These are phyloP conservation scores for Drosophila sturtevanti DNA, from an alignment of 1,140 invertebrate genomes.

Conservation along the genomic window DNA sequence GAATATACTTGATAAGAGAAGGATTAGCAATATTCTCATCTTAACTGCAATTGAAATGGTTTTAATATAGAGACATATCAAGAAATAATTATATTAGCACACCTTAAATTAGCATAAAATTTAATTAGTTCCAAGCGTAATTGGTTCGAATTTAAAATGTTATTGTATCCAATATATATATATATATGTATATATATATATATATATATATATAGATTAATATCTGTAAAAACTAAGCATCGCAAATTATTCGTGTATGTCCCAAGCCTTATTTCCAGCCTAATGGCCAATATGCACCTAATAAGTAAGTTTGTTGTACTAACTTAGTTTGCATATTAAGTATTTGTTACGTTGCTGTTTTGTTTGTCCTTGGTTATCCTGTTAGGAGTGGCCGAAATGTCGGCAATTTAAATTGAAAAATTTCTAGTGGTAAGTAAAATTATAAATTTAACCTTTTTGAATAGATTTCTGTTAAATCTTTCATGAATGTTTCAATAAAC, in stretches of 20 bases:
- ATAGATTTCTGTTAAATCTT: too few species aligned
- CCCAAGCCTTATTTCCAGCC: not conserved
- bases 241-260: too few species aligned
- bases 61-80: too few species aligned
- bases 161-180: too few species aligned
- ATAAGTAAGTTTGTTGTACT: not conserved
- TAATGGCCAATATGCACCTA: not conserved
- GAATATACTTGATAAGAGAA: not conserved
- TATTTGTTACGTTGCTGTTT: not conserved
- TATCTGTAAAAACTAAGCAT: not conserved
- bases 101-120: not conserved
- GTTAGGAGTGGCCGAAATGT: slow-evolving; percentile 87
- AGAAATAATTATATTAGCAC: slow-evolving; percentile 5
- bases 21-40: not conserved
- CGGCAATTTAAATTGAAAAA: too few species aligned
- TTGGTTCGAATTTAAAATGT: not conserved
- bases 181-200: too few species aligned
- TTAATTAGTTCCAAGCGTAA: not conserved
- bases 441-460: too few species aligned
- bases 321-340: slow-evolving; percentile 2
- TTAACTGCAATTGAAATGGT: not conserved
- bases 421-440: too few species aligned
- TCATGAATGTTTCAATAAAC: too few species aligned
- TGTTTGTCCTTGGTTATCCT: slow-evolving; percentile 83
- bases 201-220: too few species aligned